Percentiles rank a stretch among this genome's conserved stretches.
Evolutionary conservation across 2,888 invertebrate genomes (phyloP).

Genomic region (Patella pellucida): DNA sequence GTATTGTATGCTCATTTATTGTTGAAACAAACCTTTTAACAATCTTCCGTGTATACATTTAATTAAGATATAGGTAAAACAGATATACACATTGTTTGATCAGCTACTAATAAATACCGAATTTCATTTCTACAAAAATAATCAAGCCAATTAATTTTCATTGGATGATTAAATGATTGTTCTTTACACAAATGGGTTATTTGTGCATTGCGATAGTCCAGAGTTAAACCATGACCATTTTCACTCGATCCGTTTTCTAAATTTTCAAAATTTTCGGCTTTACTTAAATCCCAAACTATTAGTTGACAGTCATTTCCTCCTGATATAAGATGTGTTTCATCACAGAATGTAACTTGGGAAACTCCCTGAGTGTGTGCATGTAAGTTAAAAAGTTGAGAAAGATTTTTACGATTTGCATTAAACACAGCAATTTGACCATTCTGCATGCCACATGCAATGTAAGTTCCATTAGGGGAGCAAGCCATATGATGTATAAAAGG

Average conservation of each 20-base stretch:
- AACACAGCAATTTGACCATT: conserved; percentile 65
- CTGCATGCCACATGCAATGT: conserved; percentile 63
- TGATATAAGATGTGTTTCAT: conserved; percentile 51
- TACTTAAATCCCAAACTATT: conserved; percentile 59
- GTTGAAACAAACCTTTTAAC: no score
- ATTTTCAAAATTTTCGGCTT: conserved; percentile 39
- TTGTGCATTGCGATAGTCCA: conserved; percentile 45
- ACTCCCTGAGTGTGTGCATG: conserved; percentile 65
- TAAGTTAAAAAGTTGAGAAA: conserved; percentile 53
- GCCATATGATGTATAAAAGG: conserved; percentile 65
- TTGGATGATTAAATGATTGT: conserved; percentile 46
- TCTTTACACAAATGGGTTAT: conserved; percentile 49
- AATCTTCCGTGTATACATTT: no score
- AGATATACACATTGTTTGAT: conserved; percentile 46
- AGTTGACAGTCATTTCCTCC: conserved; percentile 65
- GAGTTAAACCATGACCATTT: conserved; percentile 37
- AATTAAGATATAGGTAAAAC: background rate
- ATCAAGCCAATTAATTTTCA: conserved; percentile 67
- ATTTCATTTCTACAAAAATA: conserved; percentile 43
- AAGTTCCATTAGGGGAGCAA: conserved; percentile 47
- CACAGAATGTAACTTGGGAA: conserved; percentile 65
- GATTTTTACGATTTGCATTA: conserved; percentile 52
- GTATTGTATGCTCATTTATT: no score
- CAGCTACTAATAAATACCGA: conserved; percentile 57
- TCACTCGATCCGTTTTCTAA: conserved; percentile 14